Evolutionary conservation across 2,888 invertebrate species (phyloP), one percentile per base, ranked within the genome.

Genomic region (Mesochorus sp.): DNA sequence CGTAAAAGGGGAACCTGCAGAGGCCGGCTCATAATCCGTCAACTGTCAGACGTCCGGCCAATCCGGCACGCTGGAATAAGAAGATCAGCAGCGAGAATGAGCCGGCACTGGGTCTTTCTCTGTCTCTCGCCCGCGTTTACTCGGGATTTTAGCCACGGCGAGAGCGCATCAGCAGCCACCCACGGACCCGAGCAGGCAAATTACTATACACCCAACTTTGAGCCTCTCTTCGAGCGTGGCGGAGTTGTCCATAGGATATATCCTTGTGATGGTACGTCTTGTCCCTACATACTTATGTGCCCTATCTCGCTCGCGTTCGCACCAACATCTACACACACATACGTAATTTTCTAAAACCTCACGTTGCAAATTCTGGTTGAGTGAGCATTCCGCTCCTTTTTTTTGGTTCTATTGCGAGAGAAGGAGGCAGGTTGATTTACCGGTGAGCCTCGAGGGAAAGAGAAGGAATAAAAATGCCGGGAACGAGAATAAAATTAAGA

Each of bases 21-120:
- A 87, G 89, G 89, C 90, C 89, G 90, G 87, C 90, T 90, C 88
- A 87, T 91, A 88, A 91, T 91, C 88, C 90, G 90, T 91, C 91
- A 90, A 89, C 87, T 90, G 91, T 91, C 91, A 88, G 88, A 87
- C 88, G 82, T 85, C 86, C 85, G 84, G 86, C 91, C 91, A 91
- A 91, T 91, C 90, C 89, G 86, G 86, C 83, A 84, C 85, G 82
- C 75, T 80, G 84, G 80, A 84, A 82, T 85, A 80, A 81, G 79
- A 75, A 79, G 76, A 73, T 67, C 64, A 70, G 59, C 67, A 39
- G 55, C 59, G 61, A 71, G 53, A 62, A 61, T 62, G 71, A 47
- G 70, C 64, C 68, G 39, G 62, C 55, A 34, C 61, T 53, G 21
- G 28, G 53, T 21, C 42, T 31, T 6, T 42, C 51, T 19, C 42